phyloP scores from a whole-genome alignment of 2,797 vertebrate genomes.

The Pangasius mekongensis region DNA sequence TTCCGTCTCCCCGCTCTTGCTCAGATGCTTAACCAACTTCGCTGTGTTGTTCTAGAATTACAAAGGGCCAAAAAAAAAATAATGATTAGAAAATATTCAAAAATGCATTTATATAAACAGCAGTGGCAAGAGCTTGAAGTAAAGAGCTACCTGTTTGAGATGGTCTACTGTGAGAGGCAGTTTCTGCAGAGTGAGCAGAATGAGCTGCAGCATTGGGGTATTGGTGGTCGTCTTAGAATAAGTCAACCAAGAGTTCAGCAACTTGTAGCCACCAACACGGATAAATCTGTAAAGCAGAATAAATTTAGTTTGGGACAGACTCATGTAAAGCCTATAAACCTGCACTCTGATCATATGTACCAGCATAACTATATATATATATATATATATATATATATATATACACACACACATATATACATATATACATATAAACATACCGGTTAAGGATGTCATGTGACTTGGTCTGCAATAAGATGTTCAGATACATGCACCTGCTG shows the following conservation, averaged over 20 bases:
- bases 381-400: too few relatives aligned
- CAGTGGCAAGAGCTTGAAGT: not conserved
- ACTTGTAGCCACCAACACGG: conserved; percentile 88
- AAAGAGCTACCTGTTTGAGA: conserved; percentile 86
- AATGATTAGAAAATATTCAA: not conserved
- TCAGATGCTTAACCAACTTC: conserved; percentile 94
- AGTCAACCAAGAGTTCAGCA: conserved; percentile 93
- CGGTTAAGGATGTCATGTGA: conserved; percentile 87
- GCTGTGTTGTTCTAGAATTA: conserved; percentile 90
- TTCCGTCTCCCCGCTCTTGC: conserved; percentile 90
- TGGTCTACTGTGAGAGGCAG: conserved; percentile 93
- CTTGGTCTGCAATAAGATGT: conserved; percentile 91
- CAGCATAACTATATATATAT: not conserved
- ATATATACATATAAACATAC: conserved; percentile 66
- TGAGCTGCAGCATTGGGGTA: conserved; percentile 88
- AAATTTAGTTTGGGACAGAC: not conserved
- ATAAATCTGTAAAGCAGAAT: conserved; percentile 80
- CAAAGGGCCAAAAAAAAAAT: conserved; percentile 4
- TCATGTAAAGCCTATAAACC: not conserved
- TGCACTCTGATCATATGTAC: not conserved
- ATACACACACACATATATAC: too few relatives aligned
- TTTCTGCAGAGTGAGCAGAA: conserved; percentile 91
- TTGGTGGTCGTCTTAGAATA: conserved; percentile 91
- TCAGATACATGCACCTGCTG: conserved; percentile 94
- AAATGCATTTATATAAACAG: not conserved